Conservation (phyloP, 2,113 vertebrate genomes). For the Crypturellus undulatus region DNA sequence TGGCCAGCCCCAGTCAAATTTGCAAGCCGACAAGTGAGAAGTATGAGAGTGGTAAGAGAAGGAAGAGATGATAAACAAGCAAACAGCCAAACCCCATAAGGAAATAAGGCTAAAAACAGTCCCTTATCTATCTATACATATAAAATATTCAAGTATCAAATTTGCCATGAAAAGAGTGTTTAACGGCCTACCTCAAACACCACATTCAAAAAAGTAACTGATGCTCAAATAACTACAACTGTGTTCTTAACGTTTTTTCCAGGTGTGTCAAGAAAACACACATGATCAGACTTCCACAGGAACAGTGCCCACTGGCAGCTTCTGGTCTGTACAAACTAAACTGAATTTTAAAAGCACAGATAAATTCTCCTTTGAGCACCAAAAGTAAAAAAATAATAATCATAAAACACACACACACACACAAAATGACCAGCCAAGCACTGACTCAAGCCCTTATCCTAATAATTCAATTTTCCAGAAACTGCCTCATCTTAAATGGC, state of each 20-base stretch:
- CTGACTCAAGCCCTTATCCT: not conserved
- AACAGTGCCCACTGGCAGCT: not conserved
- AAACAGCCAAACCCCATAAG: not conserved
- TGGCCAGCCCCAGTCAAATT: not conserved
- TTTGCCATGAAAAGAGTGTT: not conserved
- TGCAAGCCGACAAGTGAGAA: slow-evolving; percentile 26
- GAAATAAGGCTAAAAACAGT: not conserved
- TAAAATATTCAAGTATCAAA: not conserved
- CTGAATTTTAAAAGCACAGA: not conserved
- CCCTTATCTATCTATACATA: not conserved
- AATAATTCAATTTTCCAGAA: not conserved
- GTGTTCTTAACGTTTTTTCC: not conserved
- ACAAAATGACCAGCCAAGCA: not conserved
- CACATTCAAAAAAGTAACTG: not conserved
- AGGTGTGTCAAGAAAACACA: not conserved
- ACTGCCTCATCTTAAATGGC: not conserved
- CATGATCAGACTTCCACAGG: not conserved
- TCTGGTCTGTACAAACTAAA: accelerated
- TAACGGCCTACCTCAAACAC: not conserved
- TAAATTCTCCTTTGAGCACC: not conserved
- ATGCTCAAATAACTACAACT: not conserved
- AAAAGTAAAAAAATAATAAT: not conserved
- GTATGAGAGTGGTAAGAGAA: not conserved
- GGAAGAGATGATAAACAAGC: slow-evolving; percentile 18
- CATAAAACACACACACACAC: too few species aligned